Percentiles rank a stretch among this genome's conserved stretches.
Evolutionary conservation across 2,797 vertebrate species (phyloP).

Genomic region (Microctenopoma lineatum): DNA sequence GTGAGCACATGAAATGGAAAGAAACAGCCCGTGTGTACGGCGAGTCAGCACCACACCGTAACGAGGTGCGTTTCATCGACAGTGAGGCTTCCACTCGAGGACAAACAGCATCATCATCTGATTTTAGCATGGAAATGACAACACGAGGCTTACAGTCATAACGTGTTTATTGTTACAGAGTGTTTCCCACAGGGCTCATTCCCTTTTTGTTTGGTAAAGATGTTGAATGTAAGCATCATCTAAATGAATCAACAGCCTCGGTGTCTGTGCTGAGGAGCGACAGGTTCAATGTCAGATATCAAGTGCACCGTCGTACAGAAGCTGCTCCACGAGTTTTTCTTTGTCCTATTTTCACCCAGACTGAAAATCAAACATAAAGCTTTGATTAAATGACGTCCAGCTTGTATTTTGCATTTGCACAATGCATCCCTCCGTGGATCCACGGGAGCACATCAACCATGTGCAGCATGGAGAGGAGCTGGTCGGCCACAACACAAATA

Average conservation of each 20-base stretch:
- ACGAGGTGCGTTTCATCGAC: conserved; percentile 23
- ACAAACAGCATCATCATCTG: too few relatives aligned
- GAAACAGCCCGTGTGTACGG: conserved; percentile 24
- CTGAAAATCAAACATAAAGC: conserved; percentile 1
- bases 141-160: conserved; percentile 34
- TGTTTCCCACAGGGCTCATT: conserved; percentile 26
- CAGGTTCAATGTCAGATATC: background rate
- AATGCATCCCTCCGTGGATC: conserved; percentile 30
- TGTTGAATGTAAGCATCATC: conserved; percentile 31
- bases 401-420: conserved; percentile 37
- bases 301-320: background rate
- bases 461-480: conserved; percentile 50
- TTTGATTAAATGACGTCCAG: background rate
- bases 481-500: conserved; percentile 62
- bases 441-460: conserved; percentile 39
- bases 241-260: conserved; percentile 19
- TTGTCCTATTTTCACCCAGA: conserved; percentile 10
- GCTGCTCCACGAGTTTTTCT: conserved; percentile 13
- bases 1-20: conserved; percentile 56
- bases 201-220: conserved; percentile 31
- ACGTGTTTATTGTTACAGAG: conserved; percentile 65
- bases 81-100: background rate
- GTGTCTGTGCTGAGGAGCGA: conserved; percentile 23
- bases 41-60: conserved; percentile 30
- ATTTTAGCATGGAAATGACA: conserved; percentile 21